A percentile compares a stretch with the other conserved stretches of the same genome.
Conservation (phyloP, 2,888 invertebrate species). For the Hoplodrina blanda region DNA sequence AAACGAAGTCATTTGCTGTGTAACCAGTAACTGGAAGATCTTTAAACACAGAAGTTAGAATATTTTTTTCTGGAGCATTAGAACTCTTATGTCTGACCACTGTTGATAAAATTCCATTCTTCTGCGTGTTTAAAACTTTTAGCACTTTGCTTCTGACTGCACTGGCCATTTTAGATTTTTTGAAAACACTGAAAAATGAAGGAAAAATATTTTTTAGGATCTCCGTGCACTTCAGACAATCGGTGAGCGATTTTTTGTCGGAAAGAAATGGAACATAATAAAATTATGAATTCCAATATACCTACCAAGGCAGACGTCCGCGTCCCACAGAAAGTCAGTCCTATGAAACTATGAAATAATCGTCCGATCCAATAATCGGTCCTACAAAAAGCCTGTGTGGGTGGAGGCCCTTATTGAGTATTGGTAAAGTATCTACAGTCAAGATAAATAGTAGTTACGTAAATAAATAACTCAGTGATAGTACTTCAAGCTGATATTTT, state of each 20-base stretch:
- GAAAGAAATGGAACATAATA: too few relatives aligned
- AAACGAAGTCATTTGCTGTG: conserved; percentile 91
- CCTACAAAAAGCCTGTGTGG: too few relatives aligned
- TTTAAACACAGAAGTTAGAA: conserved; percentile 87
- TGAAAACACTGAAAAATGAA: conserved; percentile 14
- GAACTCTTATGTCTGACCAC: conserved; percentile 65
- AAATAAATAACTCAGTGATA: too few relatives aligned
- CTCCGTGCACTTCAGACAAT: too few relatives aligned
- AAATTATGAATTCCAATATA: too few relatives aligned
- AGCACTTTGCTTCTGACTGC: conserved; percentile 46
- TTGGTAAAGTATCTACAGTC: not conserved
- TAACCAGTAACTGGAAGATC: conserved; percentile 85
- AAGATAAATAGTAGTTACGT: too few relatives aligned
- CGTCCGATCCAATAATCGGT: too few relatives aligned
- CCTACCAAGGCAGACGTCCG: too few relatives aligned
- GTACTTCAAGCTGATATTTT: too few relatives aligned
- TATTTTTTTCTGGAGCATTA: conserved; percentile 72
- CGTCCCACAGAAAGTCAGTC: too few relatives aligned
- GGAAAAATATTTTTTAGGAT: not conserved
- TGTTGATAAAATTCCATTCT: conserved; percentile 39
- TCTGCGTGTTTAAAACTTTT: conserved; percentile 49
- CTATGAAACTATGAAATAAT: too few relatives aligned
- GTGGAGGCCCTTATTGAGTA: not conserved
- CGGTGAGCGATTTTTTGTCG: too few relatives aligned
- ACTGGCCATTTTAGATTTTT: conserved; percentile 49